Evolutionary conservation across 2,113 vertebrate genomes (phyloP), one percentile per base, ranked within the genome.

Genomic region (Callospermophilus lateralis): DNA sequence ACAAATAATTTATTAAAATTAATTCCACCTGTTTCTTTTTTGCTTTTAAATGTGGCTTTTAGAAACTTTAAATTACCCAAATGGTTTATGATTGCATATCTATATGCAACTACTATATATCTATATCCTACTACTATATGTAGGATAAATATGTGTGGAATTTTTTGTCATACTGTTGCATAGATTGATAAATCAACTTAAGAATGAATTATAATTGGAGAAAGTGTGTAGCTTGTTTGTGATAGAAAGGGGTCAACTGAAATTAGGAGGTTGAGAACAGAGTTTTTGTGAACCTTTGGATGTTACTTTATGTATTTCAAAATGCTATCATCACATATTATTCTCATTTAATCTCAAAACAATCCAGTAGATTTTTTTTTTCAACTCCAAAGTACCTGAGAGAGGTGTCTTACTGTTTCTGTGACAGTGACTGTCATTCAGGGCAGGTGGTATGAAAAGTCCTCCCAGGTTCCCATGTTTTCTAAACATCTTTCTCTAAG

Each of bases 21-120:
- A 81, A 81, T 85, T 42, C 81, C n/a, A 78, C 4, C 24, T 70
- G 5, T 74, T 92, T 79, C 53, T 78, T 95, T 94, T 95, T 92
- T 51, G 67, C 51, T 84, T 74, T 74, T 80, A 39, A 34, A 85
- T 65, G 22, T 45, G 90, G 63, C 39, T 84, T 37, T 19, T n/a
- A 77, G n/a, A 78, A 51, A 78, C 8, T 51, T n/a, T 61, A 70
- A 73, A 10, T 55, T 45, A 74, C 4, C 11, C 10, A 58, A 55
- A 53, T 8, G 42, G 10, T 39, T 85, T 74, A 20, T 8, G n/a
- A 10, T 68, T 74, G 6, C 7, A 39, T 67, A 70, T 74, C 85
- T 83, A 5, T 10, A 45, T 45, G 45, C 45, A 45, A 45, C 45
- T 45, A 45, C 8, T 45, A 45, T 45, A 45, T 45, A 9, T 45